These are phyloP conservation scores for Nestor notabilis DNA, from an alignment of 2,113 vertebrate species.

Conservation along the genomic window DNA sequence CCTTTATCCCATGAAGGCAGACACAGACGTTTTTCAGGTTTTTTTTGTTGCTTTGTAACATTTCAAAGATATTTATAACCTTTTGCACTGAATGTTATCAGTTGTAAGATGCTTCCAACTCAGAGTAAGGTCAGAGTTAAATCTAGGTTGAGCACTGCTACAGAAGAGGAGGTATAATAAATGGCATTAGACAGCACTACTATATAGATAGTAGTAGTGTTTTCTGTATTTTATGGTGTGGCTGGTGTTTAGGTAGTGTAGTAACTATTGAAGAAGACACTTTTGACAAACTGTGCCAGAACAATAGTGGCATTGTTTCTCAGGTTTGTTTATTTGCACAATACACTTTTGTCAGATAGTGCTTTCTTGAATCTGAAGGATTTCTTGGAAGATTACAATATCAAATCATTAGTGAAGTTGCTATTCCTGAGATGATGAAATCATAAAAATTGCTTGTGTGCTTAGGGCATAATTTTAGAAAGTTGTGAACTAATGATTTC, in stretches of 20 bases:
- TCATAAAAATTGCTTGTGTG: neutral
- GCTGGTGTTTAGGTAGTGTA: neutral
- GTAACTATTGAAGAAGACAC: neutral
- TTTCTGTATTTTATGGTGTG: neutral
- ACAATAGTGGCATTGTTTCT: neutral
- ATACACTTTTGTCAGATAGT: neutral
- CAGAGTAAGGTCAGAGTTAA: constrained; percentile 37
- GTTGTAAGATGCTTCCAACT: constrained; percentile 33
- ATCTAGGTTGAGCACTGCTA: neutral
- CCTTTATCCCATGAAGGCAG: constrained; percentile 14
- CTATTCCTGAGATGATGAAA: neutral
- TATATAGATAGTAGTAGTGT: neutral
- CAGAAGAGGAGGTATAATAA: neutral
- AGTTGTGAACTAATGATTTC: neutral
- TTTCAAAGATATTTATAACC: constrained; percentile 52
- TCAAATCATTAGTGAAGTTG: neutral
- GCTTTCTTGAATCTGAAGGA: neutral
- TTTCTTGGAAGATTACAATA: neutral
- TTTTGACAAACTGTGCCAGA: neutral
- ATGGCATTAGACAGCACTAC: neutral
- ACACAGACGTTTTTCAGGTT: neutral
- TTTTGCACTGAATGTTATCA: constrained; percentile 25
- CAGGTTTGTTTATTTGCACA: neutral
- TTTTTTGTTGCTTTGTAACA: constrained; percentile 1
- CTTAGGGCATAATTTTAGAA: neutral